Conservation (phyloP, 1,140 invertebrate species). For the Halesus radiatus region DNA sequence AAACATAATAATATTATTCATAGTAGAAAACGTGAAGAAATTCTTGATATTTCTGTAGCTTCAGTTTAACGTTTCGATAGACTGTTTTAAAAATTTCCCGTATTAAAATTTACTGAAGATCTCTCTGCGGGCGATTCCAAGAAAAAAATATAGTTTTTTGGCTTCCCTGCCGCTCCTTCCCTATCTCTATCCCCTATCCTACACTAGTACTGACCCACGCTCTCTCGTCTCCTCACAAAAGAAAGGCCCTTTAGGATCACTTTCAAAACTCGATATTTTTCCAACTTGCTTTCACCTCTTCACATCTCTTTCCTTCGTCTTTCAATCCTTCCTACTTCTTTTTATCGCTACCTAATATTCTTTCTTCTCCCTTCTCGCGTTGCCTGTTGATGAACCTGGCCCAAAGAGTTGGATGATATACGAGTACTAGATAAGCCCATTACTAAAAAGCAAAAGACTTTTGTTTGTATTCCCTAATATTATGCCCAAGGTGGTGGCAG, state of each 20-base stretch:
- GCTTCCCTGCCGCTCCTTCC: not conserved
- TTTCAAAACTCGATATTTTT: slow-evolving; percentile 18
- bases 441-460: too few species aligned
- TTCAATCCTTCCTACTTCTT: not conserved
- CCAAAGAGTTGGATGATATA: too few species aligned
- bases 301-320: not conserved
- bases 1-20: too few species aligned
- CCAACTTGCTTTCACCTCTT: slow-evolving; percentile 14
- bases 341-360: not conserved
- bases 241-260: not conserved
- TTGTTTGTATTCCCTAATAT: too few species aligned
- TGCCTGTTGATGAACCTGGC: not conserved
- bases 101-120: too few species aligned
- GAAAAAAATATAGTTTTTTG: not conserved
- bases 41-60: too few species aligned
- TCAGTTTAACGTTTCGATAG: too few species aligned
- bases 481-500: too few species aligned
- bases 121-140: not conserved
- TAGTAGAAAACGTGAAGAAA: too few species aligned
- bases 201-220: not conserved
- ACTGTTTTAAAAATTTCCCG: too few species aligned
- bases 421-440: too few species aligned
- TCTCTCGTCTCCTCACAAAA: not conserved
- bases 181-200: not conserved
- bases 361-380: not conserved